Evolutionary conservation across 1,140 invertebrate species (phyloP).

Genomic region (Diachasma alloeum): DNA sequence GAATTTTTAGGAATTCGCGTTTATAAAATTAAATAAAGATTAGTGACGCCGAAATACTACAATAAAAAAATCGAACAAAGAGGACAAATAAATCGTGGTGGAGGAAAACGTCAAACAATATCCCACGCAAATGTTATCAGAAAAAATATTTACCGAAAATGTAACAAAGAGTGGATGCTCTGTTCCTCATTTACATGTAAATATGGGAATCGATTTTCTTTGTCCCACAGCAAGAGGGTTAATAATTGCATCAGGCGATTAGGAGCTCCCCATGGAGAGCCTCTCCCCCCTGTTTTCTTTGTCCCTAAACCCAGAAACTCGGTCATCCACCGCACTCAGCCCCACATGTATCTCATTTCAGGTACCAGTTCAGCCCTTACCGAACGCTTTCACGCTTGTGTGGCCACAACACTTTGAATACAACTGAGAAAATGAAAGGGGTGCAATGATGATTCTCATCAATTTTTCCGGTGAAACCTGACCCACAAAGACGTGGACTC

Average conservation of each 20-base stretch:
- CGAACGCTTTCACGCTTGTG: neutral
- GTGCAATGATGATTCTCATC: neutral
- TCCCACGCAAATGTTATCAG: neutral
- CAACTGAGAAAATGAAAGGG: neutral
- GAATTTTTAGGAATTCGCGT: too few relatives aligned
- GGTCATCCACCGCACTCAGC: neutral
- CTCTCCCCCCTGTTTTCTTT: neutral
- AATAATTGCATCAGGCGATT: neutral
- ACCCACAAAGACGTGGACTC: neutral
- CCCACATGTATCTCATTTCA: neutral
- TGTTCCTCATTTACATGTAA: neutral
- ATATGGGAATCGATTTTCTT: slow-evolving; percentile 10
- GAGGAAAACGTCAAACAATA: neutral
- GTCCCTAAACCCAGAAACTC: neutral
- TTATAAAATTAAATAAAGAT: too few relatives aligned
- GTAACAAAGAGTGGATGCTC: neutral
- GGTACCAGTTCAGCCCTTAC: neutral
- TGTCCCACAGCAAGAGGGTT: neutral
- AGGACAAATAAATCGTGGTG: neutral
- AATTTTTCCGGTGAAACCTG: neutral
- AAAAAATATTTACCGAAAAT: neutral
- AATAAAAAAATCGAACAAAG: neutral
- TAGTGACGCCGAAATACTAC: too few relatives aligned
- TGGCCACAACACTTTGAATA: neutral
- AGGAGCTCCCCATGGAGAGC: neutral